Conservation (phyloP, 2,113 vertebrate genomes). For the Colius striatus region DNA sequence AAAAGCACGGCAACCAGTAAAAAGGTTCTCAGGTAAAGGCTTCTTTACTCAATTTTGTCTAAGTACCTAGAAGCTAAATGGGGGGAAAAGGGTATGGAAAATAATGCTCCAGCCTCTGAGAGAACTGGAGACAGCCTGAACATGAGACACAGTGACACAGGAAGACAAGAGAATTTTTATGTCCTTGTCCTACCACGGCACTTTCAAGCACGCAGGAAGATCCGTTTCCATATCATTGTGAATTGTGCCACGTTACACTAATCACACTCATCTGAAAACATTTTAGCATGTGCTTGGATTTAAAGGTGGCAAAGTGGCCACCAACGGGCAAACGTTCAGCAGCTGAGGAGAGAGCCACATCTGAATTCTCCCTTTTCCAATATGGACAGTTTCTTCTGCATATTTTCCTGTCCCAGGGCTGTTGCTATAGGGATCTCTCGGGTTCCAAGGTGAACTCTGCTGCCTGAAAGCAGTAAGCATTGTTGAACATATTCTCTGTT, state of each 20-base stretch:
- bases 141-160: neutral
- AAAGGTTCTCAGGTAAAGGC: slow-evolving; percentile 64
- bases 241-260: neutral
- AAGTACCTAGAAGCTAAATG: slow-evolving; percentile 64
- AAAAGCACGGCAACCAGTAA: slow-evolving; percentile 41
- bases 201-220: slow-evolving; percentile 8
- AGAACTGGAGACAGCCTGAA: slow-evolving; percentile 19
- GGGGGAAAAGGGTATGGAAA: slow-evolving; percentile 60
- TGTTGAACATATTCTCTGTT: neutral
- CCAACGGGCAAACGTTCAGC: neutral
- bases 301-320: neutral
- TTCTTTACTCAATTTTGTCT: slow-evolving; percentile 66
- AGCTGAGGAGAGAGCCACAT: neutral
- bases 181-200: neutral
- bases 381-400: neutral
- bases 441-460: neutral
- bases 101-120: slow-evolving; percentile 33
- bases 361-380: neutral
- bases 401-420: neutral
- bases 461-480: neutral
- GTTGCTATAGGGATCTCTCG: neutral
- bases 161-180: slow-evolving; percentile 41
- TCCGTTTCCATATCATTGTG: neutral
- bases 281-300: neutral
- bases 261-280: neutral